phyloP scores from a whole-genome alignment of 1,140 invertebrate species.

The Oryctes rhinoceros region DNA sequence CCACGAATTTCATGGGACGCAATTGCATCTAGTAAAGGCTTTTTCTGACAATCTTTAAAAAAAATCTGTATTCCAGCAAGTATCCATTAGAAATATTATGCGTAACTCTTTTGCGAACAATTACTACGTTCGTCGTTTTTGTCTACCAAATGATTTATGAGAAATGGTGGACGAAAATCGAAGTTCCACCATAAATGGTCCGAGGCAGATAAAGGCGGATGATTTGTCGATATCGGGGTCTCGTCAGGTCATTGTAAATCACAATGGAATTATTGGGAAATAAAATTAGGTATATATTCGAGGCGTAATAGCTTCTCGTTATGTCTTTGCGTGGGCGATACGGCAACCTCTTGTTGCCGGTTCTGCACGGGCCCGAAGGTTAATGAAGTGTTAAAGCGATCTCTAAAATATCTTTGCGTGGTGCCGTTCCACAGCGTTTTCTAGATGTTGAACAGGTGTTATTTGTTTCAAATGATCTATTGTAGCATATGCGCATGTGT shows the following conservation, averaged over 20 bases:
- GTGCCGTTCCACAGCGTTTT: background rate
- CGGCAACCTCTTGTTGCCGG: background rate
- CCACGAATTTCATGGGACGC: too few species aligned
- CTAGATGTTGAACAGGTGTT: slow-evolving; percentile 14
- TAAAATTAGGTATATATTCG: slow-evolving; percentile 17
- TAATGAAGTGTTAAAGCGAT: slow-evolving; percentile 36
- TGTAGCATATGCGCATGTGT: background rate
- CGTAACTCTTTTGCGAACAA: background rate
- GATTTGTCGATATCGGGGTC: background rate
- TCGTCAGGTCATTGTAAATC: slow-evolving; percentile 32
- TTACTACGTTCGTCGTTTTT: background rate
- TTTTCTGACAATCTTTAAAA: too few species aligned
- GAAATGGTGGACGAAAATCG: slow-evolving; percentile 14
- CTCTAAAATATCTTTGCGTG: slow-evolving; percentile 23
- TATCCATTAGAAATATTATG: too few species aligned
- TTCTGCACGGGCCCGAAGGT: slow-evolving; percentile 26
- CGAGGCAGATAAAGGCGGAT: slow-evolving; percentile 3
- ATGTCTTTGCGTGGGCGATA: slow-evolving; percentile 4
- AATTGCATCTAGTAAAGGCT: too few species aligned
- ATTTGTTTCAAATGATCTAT: slow-evolving; percentile 15
- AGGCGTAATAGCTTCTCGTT: slow-evolving; percentile 27
- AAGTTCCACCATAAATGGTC: slow-evolving; percentile 15
- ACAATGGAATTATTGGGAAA: slow-evolving; percentile 31
- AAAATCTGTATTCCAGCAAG: too few species aligned
- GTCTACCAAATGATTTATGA: slow-evolving; percentile 3